Base-by-base conservation (phyloP, 2,113 vertebrate genomes). In the Calyptommatus sinebrachiatus region DNA sequence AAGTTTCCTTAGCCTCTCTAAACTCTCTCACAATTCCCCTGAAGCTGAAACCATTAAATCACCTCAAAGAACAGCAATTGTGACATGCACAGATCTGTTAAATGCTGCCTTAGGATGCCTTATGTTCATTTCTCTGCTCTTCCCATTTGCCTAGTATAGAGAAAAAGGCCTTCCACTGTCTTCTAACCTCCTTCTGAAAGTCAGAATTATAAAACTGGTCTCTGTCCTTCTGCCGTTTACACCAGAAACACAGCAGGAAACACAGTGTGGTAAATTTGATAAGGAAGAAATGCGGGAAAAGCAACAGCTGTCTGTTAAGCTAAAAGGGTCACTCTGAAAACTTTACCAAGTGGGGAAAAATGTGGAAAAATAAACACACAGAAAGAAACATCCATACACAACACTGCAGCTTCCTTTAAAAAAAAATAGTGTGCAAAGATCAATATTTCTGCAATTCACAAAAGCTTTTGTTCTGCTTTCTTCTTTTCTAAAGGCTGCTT, bases 201-300 rank as follows among this genome's bases (percentile, higher is more conserved):
- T 26, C 63, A 53, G 12, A 80, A 26, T n/a, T 57, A 31, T 24
- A 10, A 22, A 10, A 22, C 21, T 68, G n/a, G 45, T 20, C 16
- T n/a, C 53, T 48, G 20, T 31, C 8, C 53, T 78, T 45, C 26
- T 6, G 11, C 20, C 28, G 21, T 16, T 31, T 24, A 67, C 4
- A 71, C 4, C 60, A 72, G 45, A 9, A 48, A 65, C 22, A 65
- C 22, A 50, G 31, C 71, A 74, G 79, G 79, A 80, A 74, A 74
- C 10, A 18, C 31, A 68, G 31, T 74, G 48, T 80, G 63, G 16
- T 22, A 21, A 21, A 10, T 74, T 74, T 66, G 62, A 80, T 68
- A 74, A 68, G 26, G 16, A 41, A 5, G 10, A n/a, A 72, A 41
- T 12, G 35, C 10, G 22, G 3, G 7, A 26, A 26, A 18, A n/a